These are phyloP conservation scores for Lerista edwardsae DNA, from an alignment of 2,797 vertebrate species.

Conservation along the genomic window DNA sequence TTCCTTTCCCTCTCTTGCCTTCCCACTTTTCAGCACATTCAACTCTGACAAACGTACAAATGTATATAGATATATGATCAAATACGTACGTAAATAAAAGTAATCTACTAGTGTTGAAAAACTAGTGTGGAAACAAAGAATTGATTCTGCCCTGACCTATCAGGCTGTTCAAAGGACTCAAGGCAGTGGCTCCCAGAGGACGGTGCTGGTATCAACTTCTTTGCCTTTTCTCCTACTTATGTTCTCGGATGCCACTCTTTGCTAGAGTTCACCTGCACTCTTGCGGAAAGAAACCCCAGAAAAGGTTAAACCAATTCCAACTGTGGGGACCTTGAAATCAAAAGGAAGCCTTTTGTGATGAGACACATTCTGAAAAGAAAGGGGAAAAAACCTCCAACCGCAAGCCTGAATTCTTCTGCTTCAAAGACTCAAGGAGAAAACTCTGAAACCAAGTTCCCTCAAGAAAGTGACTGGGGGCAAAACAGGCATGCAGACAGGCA, in stretches of 20 bases:
- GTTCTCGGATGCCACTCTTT: slow-evolving; percentile 28
- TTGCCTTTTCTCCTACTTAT: slow-evolving; percentile 1
- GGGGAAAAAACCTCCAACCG: slow-evolving; percentile 31
- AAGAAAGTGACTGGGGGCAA: neutral
- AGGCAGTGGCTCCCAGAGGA: slow-evolving; percentile 40
- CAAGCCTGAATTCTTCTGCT: slow-evolving; percentile 53
- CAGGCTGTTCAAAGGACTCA: slow-evolving; percentile 1
- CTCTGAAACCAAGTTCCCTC: neutral
- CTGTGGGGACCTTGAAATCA: slow-evolving; percentile 62
- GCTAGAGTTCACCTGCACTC: slow-evolving; percentile 57
- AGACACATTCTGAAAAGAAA: slow-evolving; percentile 46
- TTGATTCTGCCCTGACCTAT: neutral
- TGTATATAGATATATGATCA: too few species aligned
- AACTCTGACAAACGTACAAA: too few species aligned
- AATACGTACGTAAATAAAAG: too few species aligned
- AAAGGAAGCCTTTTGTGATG: slow-evolving; percentile 42
- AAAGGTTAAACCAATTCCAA: slow-evolving; percentile 66
- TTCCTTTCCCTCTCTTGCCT: too few species aligned
- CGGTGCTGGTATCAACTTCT: slow-evolving; percentile 23
- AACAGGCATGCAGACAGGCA: too few species aligned
- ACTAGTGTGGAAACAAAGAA: neutral
- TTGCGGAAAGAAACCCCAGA: slow-evolving; percentile 53
- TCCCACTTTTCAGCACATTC: too few species aligned
- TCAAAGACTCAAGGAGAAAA: slow-evolving; percentile 27
- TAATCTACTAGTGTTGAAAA: too few species aligned